These are phyloP conservation scores for Pelecanoides urinatrix DNA, from an alignment of 2,113 vertebrate species.

Conservation along the genomic window DNA sequence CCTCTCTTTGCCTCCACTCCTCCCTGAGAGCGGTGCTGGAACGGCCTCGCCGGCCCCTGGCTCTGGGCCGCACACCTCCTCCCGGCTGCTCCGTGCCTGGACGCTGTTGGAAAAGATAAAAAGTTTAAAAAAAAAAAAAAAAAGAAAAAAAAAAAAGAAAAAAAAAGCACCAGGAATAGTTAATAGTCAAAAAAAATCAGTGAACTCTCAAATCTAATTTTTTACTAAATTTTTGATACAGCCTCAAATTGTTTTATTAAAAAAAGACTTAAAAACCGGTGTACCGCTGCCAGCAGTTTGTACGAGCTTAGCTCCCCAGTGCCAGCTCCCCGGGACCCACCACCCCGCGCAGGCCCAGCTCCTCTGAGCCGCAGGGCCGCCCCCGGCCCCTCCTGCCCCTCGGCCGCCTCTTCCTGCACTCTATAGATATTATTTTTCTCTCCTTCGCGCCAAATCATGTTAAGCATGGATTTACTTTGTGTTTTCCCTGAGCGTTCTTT, in stretches of 20 bases:
- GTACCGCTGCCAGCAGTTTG: constrained; percentile 83
- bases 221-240: constrained; percentile 91
- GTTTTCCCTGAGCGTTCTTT: background rate
- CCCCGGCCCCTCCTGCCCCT: background rate
- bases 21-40: constrained; percentile 47
- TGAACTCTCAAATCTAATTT: constrained; percentile 82
- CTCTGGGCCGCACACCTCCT: background rate
- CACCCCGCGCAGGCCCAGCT: constrained; percentile 35
- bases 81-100: background rate
- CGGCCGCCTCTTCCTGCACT: background rate
- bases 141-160: background rate
- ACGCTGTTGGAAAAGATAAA: constrained; percentile 12
- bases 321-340: constrained; percentile 68
- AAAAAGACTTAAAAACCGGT: constrained; percentile 72
- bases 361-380: background rate
- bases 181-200: constrained; percentile 56
- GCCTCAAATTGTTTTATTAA: constrained; percentile 87
- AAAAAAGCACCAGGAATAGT: constrained; percentile 58
- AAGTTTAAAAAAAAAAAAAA: background rate
- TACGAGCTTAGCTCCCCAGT: constrained; percentile 77
- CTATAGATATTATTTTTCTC: background rate
- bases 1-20: constrained; percentile 38
- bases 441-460: constrained; percentile 48
- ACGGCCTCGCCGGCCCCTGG: background rate
- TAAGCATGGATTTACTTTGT: constrained; percentile 43